phyloP scores from a whole-genome alignment of 64 coral and sea anemone genomes.

The Pachyseris speciosa region DNA sequence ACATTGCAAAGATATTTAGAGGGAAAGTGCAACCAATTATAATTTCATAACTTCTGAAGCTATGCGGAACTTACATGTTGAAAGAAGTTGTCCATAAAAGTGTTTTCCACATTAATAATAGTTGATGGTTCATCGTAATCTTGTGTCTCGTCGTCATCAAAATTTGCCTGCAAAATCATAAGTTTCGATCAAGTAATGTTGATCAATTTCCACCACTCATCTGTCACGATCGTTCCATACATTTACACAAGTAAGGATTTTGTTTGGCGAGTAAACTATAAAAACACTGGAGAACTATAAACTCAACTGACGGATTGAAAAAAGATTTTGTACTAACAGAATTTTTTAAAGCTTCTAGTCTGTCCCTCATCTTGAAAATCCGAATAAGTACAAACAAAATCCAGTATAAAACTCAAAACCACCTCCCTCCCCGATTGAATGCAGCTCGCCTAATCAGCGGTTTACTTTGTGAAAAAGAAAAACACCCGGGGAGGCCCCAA shows the following conservation, averaged over 20 bases:
- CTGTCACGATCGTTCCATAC: constrained; percentile 13
- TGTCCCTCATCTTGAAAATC: constrained; percentile 62
- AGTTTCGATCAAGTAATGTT: constrained; percentile 4
- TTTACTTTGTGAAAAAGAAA: background rate
- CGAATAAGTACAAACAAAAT: constrained; percentile 1
- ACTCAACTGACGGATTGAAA: background rate
- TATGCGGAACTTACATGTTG: constrained; percentile 51
- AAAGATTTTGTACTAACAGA: background rate
- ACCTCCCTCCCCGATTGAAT: constrained; percentile 31
- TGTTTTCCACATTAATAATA: constrained; percentile 48
- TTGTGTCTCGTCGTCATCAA: constrained; percentile 57
- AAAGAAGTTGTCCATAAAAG: constrained; percentile 78
- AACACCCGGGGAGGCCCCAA: background rate
- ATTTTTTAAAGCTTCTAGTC: constrained; percentile 28
- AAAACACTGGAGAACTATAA: background rate
- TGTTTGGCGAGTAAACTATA: background rate
- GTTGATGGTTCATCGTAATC: constrained; percentile 50
- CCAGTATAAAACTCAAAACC: background rate
- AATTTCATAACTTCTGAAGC: too few species aligned
- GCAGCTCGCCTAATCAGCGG: background rate
- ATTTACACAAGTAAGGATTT: background rate
- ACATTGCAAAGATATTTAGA: background rate
- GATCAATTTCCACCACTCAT: background rate
- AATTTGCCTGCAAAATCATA: constrained; percentile 39
- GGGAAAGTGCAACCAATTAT: too few species aligned